Conservation (phyloP, 2,888 invertebrate genomes). For the Hirtodrosophila duncani region DNA sequence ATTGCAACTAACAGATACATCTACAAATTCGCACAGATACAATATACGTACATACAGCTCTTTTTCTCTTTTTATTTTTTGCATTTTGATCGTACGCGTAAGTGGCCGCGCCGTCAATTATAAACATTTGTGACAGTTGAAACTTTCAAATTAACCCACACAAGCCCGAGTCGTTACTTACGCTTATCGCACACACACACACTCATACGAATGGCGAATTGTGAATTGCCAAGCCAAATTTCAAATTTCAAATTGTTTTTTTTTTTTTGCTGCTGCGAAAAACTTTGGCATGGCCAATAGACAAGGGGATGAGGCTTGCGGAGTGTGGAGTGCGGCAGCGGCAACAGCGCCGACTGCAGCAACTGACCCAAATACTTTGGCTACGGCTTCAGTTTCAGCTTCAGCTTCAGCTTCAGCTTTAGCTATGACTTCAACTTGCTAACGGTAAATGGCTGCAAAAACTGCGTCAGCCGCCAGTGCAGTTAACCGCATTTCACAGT, state of each 20-base stretch:
- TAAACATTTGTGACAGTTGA: slow-evolving; percentile 53
- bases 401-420: slow-evolving; percentile 19
- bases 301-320: slow-evolving; percentile 5
- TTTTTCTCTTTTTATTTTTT: too few relatives aligned
- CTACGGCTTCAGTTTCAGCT: slow-evolving; percentile 25
- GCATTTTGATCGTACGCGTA: slow-evolving; percentile 10
- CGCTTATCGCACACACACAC: neutral
- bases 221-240: slow-evolving; percentile 11
- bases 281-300: slow-evolving; percentile 39
- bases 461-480: slow-evolving; percentile 42
- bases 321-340: slow-evolving; percentile 28
- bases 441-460: slow-evolving; percentile 51
- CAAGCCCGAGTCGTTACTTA: slow-evolving; percentile 3
- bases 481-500: slow-evolving; percentile 66
- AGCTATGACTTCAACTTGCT: slow-evolving; percentile 14
- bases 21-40: slow-evolving; percentile 2
- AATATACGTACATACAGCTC: neutral
- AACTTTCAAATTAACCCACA: slow-evolving; percentile 57
- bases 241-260: too few relatives aligned
- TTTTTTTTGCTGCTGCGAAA: too few relatives aligned
- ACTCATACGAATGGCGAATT: slow-evolving; percentile 1
- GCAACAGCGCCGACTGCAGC: slow-evolving; percentile 43
- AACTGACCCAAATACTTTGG: slow-evolving; percentile 71
- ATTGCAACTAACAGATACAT: slow-evolving; percentile 27
- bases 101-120: slow-evolving; percentile 50